These are phyloP conservation scores for Poeciliopsis turneri DNA, from an alignment of 2,797 vertebrate genomes.

Conservation along the genomic window DNA sequence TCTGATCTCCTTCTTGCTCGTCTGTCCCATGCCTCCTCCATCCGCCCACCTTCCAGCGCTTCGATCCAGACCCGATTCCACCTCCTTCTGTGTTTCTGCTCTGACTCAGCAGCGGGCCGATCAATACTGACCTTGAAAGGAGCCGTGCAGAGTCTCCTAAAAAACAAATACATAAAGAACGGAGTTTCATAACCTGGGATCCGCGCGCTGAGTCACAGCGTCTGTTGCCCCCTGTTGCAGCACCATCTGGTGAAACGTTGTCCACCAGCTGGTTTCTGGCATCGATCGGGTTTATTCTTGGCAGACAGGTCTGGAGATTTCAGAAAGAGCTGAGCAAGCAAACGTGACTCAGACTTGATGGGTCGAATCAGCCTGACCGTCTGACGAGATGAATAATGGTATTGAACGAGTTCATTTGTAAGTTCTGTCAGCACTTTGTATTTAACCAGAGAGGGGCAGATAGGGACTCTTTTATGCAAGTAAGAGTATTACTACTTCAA, in stretches of 20 bases:
- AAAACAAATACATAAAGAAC: conserved; percentile 6
- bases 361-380: not conserved
- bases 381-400: not conserved
- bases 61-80: not conserved
- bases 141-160: conserved; percentile 10
- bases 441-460: not conserved
- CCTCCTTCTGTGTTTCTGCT: conserved; percentile 21
- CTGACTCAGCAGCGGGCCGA: conserved; percentile 45
- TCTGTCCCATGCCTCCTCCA: not conserved
- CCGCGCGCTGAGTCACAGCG: conserved; percentile 22
- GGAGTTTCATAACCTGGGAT: conserved; percentile 2
- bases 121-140: conserved; percentile 31
- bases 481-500: no score
- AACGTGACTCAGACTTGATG: conserved; percentile 9
- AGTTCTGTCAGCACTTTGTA: not conserved
- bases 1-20: not conserved
- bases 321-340: conserved; percentile 12
- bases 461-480: no score
- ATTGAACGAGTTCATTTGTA: not conserved
- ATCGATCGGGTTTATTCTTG: not conserved
- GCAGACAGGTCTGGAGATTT: not conserved
- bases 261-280: conserved; percentile 20
- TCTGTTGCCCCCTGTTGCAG: conserved; percentile 22
- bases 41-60: not conserved
- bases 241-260: conserved; percentile 49